Conservation (phyloP, 2,888 invertebrate species). For the Apodemia hepburni region DNA sequence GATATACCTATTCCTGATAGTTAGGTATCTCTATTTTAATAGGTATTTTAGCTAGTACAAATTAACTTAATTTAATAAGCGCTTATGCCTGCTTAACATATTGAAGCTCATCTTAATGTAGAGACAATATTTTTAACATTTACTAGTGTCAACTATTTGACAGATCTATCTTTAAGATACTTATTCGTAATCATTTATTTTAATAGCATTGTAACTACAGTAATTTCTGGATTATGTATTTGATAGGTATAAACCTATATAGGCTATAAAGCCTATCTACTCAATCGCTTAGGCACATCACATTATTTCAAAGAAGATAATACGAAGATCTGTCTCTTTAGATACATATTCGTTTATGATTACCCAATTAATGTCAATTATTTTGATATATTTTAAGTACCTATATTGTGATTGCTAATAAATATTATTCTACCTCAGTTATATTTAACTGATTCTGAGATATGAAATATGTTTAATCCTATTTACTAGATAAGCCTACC, state of each 20-base stretch:
- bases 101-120: too few species aligned
- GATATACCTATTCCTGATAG: too few species aligned
- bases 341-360: background rate
- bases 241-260: too few species aligned
- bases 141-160: too few species aligned
- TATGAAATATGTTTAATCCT: background rate
- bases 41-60: too few species aligned
- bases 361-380: background rate
- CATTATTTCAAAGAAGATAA: background rate
- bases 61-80: too few species aligned
- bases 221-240: background rate
- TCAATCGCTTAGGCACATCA: background rate
- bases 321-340: background rate
- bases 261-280: background rate
- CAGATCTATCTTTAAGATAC: too few species aligned
- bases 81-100: too few species aligned
- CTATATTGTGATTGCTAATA: background rate
- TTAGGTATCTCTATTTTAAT: too few species aligned
- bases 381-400: background rate
- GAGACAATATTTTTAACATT: too few species aligned
- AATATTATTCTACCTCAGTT: background rate
- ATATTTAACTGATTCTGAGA: constrained; percentile 50
- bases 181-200: too few species aligned
- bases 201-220: too few species aligned
- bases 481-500: background rate